A percentile compares a stretch with the other conserved stretches of the same genome.
Conservation (phyloP, 2,888 invertebrate genomes). For the Tachina lurida region DNA sequence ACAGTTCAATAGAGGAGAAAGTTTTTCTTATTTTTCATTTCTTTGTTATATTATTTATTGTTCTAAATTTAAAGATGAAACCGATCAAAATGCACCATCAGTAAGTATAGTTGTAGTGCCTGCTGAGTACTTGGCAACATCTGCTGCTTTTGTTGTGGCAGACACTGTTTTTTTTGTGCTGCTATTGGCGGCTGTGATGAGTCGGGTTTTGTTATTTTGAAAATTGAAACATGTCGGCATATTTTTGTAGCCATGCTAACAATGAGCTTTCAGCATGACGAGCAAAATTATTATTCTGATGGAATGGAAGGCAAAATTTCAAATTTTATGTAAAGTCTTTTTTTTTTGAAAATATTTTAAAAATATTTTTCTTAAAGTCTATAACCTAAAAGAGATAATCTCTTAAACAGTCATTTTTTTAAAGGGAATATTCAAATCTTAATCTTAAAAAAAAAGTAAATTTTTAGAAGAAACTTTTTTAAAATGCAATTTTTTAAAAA, state of each 20-base stretch:
- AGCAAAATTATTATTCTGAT: slow-evolving; percentile 22
- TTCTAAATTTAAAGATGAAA: slow-evolving; percentile 64
- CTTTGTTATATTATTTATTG: slow-evolving; percentile 56
- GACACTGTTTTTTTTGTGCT: slow-evolving; percentile 9
- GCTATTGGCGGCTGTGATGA: not conserved
- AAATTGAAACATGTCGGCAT: slow-evolving; percentile 19
- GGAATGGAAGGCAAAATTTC: not conserved
- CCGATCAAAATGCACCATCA: slow-evolving; percentile 35
- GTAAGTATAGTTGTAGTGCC: not conserved
- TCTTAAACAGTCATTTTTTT: too few species aligned
- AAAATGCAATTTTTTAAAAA: too few species aligned
- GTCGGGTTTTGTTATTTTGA: not conserved
- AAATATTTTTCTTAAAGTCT: too few species aligned
- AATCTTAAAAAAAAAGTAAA: too few species aligned
- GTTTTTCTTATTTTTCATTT: slow-evolving; percentile 62
- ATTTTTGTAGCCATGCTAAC: not conserved
- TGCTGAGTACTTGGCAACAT: slow-evolving; percentile 5
- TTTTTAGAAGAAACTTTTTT: too few species aligned
- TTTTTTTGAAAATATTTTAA: too few species aligned
- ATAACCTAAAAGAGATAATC: too few species aligned
- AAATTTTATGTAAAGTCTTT: too few species aligned
- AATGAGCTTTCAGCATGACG: not conserved
- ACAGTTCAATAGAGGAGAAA: slow-evolving; percentile 69
- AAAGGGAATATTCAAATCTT: too few species aligned
- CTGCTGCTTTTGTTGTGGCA: slow-evolving; percentile 39